These are phyloP conservation scores for Orussus abietinus DNA, from an alignment of 1,140 invertebrate genomes.

Conservation along the genomic window DNA sequence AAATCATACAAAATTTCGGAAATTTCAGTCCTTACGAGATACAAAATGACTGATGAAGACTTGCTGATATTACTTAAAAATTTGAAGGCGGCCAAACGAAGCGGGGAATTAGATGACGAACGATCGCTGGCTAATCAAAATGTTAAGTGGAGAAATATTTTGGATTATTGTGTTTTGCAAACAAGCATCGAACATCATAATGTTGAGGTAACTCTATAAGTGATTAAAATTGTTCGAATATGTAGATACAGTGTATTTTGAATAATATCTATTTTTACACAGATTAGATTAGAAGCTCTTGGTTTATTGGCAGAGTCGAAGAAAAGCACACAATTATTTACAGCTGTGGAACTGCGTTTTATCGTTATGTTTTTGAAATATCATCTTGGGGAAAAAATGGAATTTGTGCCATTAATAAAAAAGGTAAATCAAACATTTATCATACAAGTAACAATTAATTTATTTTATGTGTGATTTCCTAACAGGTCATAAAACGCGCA, in stretches of 20 bases:
- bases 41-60: conserved; percentile 4
- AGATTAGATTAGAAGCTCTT: conserved; percentile 56
- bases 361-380: conserved; percentile 64
- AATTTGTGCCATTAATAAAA: conserved; percentile 59
- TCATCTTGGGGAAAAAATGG: conserved; percentile 69
- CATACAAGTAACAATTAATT: conserved; percentile 2
- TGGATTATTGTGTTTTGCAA: conserved; percentile 40
- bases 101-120: conserved; percentile 27
- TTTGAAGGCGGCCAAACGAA: conserved; percentile 25
- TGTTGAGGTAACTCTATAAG: conserved; percentile 42
- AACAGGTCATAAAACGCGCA: conserved; percentile 38
- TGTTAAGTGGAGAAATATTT: conserved; percentile 38
- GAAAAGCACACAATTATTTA: conserved; percentile 67
- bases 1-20: no score
- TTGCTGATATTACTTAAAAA: conserved; percentile 14
- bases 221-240: conserved; percentile 5
- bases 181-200: conserved; percentile 40
- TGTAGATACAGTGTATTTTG: conserved; percentile 10
- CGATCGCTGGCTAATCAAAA: conserved; percentile 18
- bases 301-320: conserved; percentile 71
- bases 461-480: conserved; percentile 11
- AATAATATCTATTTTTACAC: conserved; percentile 18
- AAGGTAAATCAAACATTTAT: conserved; percentile 53
- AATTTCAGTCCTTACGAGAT: no score
- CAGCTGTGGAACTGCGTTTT: conserved; percentile 61